Evolutionary conservation across 2,113 vertebrate species (phyloP).

Genomic region (Rhodinocichla rosea): DNA sequence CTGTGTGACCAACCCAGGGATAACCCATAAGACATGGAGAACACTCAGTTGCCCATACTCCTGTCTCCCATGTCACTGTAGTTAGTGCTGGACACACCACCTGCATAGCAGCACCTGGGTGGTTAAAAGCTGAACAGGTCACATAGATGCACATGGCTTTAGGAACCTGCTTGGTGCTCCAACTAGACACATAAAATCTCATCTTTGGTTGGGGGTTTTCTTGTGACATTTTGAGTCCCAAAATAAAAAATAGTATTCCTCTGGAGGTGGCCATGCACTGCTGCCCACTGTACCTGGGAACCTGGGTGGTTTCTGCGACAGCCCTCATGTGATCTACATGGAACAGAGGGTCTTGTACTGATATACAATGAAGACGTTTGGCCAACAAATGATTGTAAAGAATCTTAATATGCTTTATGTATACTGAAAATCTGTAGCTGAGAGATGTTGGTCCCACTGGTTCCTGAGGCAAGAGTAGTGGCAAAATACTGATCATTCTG

Average conservation of each 20-base stretch:
- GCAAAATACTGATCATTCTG: not conserved
- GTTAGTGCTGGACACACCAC: not conserved
- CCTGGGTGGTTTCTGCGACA: not conserved
- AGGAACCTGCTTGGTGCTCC: not conserved
- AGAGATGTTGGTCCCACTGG: not conserved
- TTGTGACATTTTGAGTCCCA: not conserved
- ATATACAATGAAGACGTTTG: not conserved
- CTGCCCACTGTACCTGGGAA: not conserved
- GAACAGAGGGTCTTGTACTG: not conserved
- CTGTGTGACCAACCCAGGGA: not conserved
- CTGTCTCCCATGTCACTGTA: not conserved
- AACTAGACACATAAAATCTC: not conserved
- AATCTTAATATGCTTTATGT: not conserved
- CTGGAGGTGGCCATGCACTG: not conserved
- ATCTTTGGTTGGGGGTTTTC: not conserved
- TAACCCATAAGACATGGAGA: not conserved
- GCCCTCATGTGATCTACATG: not conserved
- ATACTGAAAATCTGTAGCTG: not conserved
- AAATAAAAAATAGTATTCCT: not conserved
- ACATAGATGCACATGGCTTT: not conserved
- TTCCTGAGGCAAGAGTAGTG: not conserved
- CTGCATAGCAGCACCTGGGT: not conserved
- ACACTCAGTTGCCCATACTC: not conserved
- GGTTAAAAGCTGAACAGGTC: not conserved
- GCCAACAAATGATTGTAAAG: not conserved